Evolutionary conservation across 2,797 vertebrate species (phyloP), one percentile per base, ranked within the genome.

Genomic region (Macrochelys suwanniensis): DNA sequence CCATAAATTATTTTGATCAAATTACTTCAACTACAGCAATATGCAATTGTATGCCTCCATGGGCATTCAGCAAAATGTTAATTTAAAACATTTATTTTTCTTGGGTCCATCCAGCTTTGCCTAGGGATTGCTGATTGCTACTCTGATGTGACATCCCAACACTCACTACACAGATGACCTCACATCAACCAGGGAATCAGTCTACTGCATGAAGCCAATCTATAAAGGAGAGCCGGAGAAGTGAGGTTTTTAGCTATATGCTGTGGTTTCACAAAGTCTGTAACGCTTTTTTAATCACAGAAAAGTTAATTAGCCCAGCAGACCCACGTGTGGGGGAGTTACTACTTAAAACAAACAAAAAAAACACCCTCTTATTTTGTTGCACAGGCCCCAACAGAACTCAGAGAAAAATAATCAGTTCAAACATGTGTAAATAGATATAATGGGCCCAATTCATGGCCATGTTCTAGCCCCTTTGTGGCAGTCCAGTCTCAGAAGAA

Each of bases 11-110:
- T 68, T 87, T 80, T 87, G 4, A 84, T 47, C 5, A 17, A 47
- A 93, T 93, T 89, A 84, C 23, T 87, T 89, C 85, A 93, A 25
- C 80, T 93, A 56, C 28, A 92, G 82, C 89, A 88, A 91, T 49
- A 85, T 10, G 57, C 13, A 16, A 42, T 91, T 85, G 21, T 26
- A 77, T 8, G 21, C 85, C 71, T 85, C 81, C 13, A 83, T 68
- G 42, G 17, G 15, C 42, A 93, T 93, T 93, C 65, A 92, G 31
- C 42, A 89, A 92, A 91, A 7, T 82, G 16, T 21, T 87, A 57
- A 82, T 79, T 53, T 33, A 21, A 94, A 95, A 54, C 19, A 85
- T 80, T 49, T 90, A 91, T 15, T 68, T 89, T 88, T 65, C 93
- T 79, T 92, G 84, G 23, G 92, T 65, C 65, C 42, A 82, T 89